Conservation (phyloP, 2,888 invertebrate species). For the Zele albiditarsus region DNA sequence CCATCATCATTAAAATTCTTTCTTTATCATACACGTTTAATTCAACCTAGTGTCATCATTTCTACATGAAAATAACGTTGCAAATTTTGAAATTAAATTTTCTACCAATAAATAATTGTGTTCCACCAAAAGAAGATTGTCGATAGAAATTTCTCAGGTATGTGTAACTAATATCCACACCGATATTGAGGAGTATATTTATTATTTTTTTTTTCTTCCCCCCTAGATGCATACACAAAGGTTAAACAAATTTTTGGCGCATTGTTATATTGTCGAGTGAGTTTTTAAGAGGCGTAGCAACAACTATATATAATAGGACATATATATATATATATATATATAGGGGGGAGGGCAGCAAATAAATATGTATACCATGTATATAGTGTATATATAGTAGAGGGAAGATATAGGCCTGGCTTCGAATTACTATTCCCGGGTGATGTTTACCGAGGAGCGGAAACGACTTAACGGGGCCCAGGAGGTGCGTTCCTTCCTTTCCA, state of each 20-base stretch:
- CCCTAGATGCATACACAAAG: no score
- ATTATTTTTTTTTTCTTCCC: no score
- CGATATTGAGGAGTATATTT: no score
- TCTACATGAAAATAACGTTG: no score
- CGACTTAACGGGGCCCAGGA: slow-evolving; percentile 47
- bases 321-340: slow-evolving; percentile 6
- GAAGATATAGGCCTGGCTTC: slow-evolving; percentile 43
- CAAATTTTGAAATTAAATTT: no score
- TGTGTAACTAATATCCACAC: no score
- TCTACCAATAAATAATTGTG: no score
- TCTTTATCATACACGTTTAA: no score
- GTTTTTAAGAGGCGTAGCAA: slow-evolving; percentile 27
- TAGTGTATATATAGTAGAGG: not conserved
- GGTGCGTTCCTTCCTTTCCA: slow-evolving; percentile 1
- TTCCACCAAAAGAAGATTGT: no score
- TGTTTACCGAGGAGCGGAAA: slow-evolving; percentile 56
- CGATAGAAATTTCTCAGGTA: no score
- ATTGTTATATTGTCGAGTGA: slow-evolving; percentile 42
- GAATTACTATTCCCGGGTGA: slow-evolving; percentile 56
- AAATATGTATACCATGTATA: not conserved
- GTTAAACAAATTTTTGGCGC: not conserved
- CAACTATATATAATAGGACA: not conserved
- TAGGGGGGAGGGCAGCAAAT: not conserved
- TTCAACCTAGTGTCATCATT: no score
- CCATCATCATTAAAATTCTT: no score